phyloP scores from a whole-genome alignment of 2,888 invertebrate genomes.

The Yponomeuta malinellus region DNA sequence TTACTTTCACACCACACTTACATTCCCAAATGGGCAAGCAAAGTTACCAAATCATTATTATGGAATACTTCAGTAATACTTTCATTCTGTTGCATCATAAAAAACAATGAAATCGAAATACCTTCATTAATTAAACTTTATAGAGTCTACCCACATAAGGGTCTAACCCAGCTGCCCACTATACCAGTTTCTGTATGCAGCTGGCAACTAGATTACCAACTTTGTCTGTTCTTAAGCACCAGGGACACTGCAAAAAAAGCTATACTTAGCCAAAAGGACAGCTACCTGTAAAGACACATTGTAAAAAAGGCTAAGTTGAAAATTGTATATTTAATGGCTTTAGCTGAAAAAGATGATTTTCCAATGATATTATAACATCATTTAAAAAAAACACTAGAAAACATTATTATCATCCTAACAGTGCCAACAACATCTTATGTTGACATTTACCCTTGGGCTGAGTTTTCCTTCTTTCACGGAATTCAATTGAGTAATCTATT shows the following conservation, averaged over 20 bases:
- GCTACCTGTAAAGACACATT: not conserved
- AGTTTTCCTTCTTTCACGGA: not conserved
- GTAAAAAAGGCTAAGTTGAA: not conserved
- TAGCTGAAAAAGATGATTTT: not conserved
- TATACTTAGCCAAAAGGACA: not conserved
- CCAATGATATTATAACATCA: not conserved
- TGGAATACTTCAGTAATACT: too few species aligned
- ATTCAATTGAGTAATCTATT: too few species aligned
- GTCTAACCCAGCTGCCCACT: slow-evolving; percentile 12
- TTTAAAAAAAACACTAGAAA: not conserved
- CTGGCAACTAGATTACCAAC: slow-evolving; percentile 30
- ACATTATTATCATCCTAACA: not conserved
- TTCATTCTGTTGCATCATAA: too few species aligned
- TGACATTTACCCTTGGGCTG: not conserved
- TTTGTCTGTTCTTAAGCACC: not conserved
- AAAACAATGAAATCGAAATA: too few species aligned
- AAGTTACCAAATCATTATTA: too few species aligned
- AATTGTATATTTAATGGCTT: not conserved
- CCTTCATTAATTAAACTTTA: not conserved
- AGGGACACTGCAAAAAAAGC: not conserved
- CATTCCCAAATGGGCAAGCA: too few species aligned
- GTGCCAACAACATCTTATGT: not conserved
- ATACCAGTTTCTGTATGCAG: slow-evolving; percentile 38
- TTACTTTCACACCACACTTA: too few species aligned
- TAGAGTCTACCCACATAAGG: not conserved